Percentiles rank a stretch among this genome's conserved stretches.
Conservation (phyloP, 2,797 vertebrate genomes). For the Galago senegalensis region DNA sequence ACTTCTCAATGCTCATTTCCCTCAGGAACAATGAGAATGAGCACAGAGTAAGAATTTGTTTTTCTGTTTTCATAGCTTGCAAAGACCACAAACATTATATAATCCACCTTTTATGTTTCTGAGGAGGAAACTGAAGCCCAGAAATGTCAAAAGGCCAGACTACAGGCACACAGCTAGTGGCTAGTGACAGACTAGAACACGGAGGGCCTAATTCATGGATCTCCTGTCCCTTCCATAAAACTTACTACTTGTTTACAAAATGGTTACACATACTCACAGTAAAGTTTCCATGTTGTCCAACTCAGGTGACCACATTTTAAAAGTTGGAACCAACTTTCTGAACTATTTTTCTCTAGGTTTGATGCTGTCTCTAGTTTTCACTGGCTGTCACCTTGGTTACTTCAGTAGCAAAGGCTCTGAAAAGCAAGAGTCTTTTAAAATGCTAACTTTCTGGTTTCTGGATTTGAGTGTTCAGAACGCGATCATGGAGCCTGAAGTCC, state of each 20-base stretch:
- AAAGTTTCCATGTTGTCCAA: not conserved
- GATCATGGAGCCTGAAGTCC: not conserved
- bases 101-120: not conserved
- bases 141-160: not conserved
- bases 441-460: conserved; percentile 55
- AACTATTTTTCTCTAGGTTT: not conserved
- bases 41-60: not conserved
- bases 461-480: conserved; percentile 65
- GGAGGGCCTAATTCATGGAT: not conserved
- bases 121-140: not conserved
- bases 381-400: conserved; percentile 67
- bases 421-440: conserved; percentile 70
- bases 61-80: not conserved
- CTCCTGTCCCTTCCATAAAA: not conserved
- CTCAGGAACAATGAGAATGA: conserved; percentile 27
- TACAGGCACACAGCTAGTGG: not conserved
- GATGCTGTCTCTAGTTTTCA: conserved; percentile 75
- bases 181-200: not conserved
- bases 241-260: not conserved
- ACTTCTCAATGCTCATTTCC: conserved; percentile 12
- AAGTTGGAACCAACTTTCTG: not conserved
- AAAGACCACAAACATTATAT: not conserved
- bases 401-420: conserved; percentile 77
- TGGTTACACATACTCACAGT: not conserved
- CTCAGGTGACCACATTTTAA: not conserved